A percentile compares a stretch with the other conserved stretches of the same genome.
phyloP scores from a whole-genome alignment of 2,797 vertebrate species.

The Rhinichthys osculus region DNA sequence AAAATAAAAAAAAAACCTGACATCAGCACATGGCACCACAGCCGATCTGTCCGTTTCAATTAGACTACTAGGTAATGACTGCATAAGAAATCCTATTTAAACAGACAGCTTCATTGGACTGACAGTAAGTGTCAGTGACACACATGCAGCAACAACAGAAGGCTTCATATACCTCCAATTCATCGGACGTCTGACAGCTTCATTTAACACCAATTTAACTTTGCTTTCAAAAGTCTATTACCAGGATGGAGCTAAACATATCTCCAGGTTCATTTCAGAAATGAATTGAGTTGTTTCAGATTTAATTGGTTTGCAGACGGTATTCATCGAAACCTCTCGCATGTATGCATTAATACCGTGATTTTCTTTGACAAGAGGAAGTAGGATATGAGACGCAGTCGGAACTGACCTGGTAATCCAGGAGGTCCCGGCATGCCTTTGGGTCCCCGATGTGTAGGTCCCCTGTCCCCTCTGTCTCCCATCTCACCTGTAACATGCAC shows the following conservation, averaged over 20 bases:
- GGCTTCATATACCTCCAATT: slow-evolving; percentile 24
- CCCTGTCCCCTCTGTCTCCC: slow-evolving; percentile 92
- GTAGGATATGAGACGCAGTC: not conserved
- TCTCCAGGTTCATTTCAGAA: slow-evolving; percentile 1
- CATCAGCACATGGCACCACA: not conserved
- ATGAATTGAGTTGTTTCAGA: slow-evolving; percentile 31
- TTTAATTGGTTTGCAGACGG: slow-evolving; percentile 19
- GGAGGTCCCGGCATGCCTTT: slow-evolving; percentile 90
- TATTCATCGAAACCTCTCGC: slow-evolving; percentile 4
- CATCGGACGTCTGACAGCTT: slow-evolving; percentile 37
- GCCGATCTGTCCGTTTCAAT: not conserved
- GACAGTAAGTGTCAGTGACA: slow-evolving; percentile 36
- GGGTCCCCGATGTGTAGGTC: slow-evolving; percentile 86
- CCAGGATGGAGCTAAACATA: slow-evolving; percentile 41
- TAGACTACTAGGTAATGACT: not conserved
- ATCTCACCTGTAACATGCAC: slow-evolving; percentile 84
- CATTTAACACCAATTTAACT: slow-evolving; percentile 42
- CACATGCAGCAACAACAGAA: slow-evolving; percentile 16
- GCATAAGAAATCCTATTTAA: slow-evolving; percentile 19
- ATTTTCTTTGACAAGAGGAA: slow-evolving; percentile 17
- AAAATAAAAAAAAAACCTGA: not conserved
- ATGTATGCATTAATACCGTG: slow-evolving; percentile 14
- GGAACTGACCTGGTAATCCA: slow-evolving; percentile 89
- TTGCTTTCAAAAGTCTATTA: slow-evolving; percentile 23
- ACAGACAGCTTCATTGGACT: slow-evolving; percentile 4